Evolutionary conservation across 2,113 vertebrate species (phyloP), one percentile per base, ranked within the genome.

Genomic region (Vireo altiloquus): DNA sequence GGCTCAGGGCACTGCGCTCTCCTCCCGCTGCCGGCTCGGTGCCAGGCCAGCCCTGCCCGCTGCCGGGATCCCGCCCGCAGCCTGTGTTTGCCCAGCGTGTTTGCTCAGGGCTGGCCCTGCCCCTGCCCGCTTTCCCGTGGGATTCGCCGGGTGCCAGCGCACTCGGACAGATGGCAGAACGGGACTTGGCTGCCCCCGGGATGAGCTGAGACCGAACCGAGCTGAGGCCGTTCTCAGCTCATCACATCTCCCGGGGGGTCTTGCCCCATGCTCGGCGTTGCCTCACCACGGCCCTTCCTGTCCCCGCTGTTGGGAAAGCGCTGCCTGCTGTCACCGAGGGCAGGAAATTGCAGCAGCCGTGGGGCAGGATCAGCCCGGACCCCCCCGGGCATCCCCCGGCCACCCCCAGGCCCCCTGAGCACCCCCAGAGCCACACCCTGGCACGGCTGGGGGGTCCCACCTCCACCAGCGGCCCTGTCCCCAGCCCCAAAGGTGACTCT

Each of bases 11-110:
- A 7, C 12, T 4, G 30, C 11, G 37, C 16, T 2, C 70, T 57
- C 60, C 84, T 64, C n/a, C 66, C 11, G 35, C 60, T 8, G n/a
- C 49, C 65, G 70, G 90, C 72, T 15, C 86, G 1, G 4, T 7
- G 86, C 81, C 93, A 77, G 49, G 6, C 69, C 69, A 10, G 85
- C 87, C 86, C 72, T 60, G 76, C 64, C 49, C 6, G 21, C 75
- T 30, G 61, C 74, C 15, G 3, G 65, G 9, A 24, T n/a, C 83
- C 46, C 35, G 86, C 72, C 82, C 30, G 1, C n/a, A 5, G 76
- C 60, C 70, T 1, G 3, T 94, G 90, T 96, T 96, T 96, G 94
- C 88, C 4, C 22, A 85, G 63, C 25, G 66, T 76, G 94, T 90
- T 96, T 82, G 92, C 85, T 35, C 77, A 63, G 61, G 65, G 71